Evolutionary conservation across 2,797 vertebrate genomes (phyloP).

Genomic region (Zenarchopterus dispar): DNA sequence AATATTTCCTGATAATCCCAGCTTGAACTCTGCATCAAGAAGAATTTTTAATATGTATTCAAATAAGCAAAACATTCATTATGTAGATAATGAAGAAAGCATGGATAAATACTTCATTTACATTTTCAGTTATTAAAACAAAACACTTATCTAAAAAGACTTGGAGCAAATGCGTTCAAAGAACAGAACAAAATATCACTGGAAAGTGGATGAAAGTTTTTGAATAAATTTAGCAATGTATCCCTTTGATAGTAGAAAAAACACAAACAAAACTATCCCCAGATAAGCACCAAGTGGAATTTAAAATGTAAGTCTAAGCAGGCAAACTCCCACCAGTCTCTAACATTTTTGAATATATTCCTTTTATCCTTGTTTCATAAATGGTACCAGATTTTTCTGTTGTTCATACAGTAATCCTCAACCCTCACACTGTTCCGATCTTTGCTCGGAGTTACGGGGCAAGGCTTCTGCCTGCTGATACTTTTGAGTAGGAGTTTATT

Average conservation of each 20-base stretch:
- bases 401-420: slow-evolving; percentile 49
- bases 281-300: slow-evolving; percentile 36
- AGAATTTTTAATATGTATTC: slow-evolving; percentile 66
- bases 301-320: slow-evolving; percentile 33
- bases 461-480: slow-evolving; percentile 35
- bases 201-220: slow-evolving; percentile 42
- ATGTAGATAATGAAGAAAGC: slow-evolving; percentile 69
- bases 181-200: slow-evolving; percentile 24
- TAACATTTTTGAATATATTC: slow-evolving; percentile 9
- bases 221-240: slow-evolving; percentile 44
- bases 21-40: slow-evolving; percentile 40
- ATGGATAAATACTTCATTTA: slow-evolving; percentile 64
- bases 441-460: slow-evolving; percentile 23
- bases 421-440: slow-evolving; percentile 34
- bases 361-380: slow-evolving; percentile 27
- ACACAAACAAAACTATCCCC: slow-evolving; percentile 47
- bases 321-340: slow-evolving; percentile 22
- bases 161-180: slow-evolving; percentile 49
- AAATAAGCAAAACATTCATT: slow-evolving; percentile 69
- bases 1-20: slow-evolving; percentile 42
- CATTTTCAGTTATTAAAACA: slow-evolving; percentile 65
- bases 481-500: slow-evolving; percentile 29
- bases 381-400: not conserved
- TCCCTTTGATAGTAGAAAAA: slow-evolving; percentile 36
- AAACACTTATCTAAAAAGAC: slow-evolving; percentile 52